phyloP scores from a whole-genome alignment of 2,113 vertebrate species.

The Alectura lathami region DNA sequence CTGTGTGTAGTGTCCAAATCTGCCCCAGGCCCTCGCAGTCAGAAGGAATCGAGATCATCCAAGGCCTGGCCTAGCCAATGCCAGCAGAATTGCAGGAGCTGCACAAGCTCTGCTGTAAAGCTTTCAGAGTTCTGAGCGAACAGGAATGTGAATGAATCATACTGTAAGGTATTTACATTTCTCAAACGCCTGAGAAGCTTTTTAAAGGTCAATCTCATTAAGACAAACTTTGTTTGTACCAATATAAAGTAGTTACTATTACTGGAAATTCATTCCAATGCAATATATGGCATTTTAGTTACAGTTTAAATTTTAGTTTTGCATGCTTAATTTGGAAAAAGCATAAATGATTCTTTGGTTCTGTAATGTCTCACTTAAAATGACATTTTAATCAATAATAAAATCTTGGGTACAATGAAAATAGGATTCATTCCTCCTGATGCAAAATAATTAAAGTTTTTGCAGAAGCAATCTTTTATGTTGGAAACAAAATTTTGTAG shows the following conservation, averaged over 20 bases:
- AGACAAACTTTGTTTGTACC: slow-evolving; percentile 74
- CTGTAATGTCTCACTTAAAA: slow-evolving; percentile 70
- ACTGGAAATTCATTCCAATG: slow-evolving; percentile 68
- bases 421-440: slow-evolving; percentile 19
- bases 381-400: slow-evolving; percentile 74
- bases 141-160: slow-evolving; percentile 23
- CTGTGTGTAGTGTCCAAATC: not conserved
- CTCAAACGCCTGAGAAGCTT: slow-evolving; percentile 67
- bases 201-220: slow-evolving; percentile 81
- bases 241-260: slow-evolving; percentile 71
- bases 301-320: slow-evolving; percentile 67
- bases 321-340: slow-evolving; percentile 69
- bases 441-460: slow-evolving; percentile 51
- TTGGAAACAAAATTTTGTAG: not conserved
- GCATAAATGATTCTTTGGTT: slow-evolving; percentile 60
- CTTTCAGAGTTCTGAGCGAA: slow-evolving; percentile 22
- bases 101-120: not conserved
- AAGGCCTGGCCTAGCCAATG: not conserved
- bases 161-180: slow-evolving; percentile 62
- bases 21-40: fast-evolving
- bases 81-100: not conserved
- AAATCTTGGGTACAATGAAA: slow-evolving; percentile 50
- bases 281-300: slow-evolving; percentile 70
- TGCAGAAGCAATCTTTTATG: not conserved
- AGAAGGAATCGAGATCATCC: not conserved